Base-by-base conservation (phyloP, 2,888 invertebrate species). In the Antitype chi region DNA sequence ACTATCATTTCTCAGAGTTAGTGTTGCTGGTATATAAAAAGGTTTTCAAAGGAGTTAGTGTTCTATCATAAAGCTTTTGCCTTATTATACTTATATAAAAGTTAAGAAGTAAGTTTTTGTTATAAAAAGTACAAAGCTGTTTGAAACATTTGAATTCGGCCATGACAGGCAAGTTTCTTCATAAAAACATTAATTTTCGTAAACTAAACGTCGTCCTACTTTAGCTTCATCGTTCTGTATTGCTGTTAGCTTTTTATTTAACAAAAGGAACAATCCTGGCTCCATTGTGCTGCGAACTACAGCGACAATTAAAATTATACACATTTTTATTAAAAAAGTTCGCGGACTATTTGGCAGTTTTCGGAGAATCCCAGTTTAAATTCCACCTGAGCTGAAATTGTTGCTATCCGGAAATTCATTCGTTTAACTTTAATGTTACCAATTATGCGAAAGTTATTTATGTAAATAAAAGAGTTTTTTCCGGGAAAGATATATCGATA, bases 241-340 rank as follows among this genome's bases (percentile, higher is more conserved):
- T 28, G 28, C n/a, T 76, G 13, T 53, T 55, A 55, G 23, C 23
- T 23, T 76, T 76, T 62, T 52, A 52, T 63, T 68, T 11, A 25
- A 55, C 17, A 77, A 67, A 82, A 62, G 28, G 25, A 63, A 77
- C n/a, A 52, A 25, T 32, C 13, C 52, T 5, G 38, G 9, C 38
- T 55, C 25, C 53, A 60, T 63, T 82, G 62, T 68, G 17, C 25
- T n/a, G 23, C 60, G 3, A 82, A 55, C 43, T 57, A 52, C 49
- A 55, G 60, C 32, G 17, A 57, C n/a, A 55, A 25, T 67, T 67
- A 67, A 82, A 76, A 67, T 76, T 43, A 79, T 43, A 28, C 76
- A 60, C 38, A 67, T 28, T 79, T 49, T 67, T 67, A 57, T 25
- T 66, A 25, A 32, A 49, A 66, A 82, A 62, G 23, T 62, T 77